Evolutionary conservation across 2,888 invertebrate genomes (phyloP).

Genomic region (Coleophora flavipennella): DNA sequence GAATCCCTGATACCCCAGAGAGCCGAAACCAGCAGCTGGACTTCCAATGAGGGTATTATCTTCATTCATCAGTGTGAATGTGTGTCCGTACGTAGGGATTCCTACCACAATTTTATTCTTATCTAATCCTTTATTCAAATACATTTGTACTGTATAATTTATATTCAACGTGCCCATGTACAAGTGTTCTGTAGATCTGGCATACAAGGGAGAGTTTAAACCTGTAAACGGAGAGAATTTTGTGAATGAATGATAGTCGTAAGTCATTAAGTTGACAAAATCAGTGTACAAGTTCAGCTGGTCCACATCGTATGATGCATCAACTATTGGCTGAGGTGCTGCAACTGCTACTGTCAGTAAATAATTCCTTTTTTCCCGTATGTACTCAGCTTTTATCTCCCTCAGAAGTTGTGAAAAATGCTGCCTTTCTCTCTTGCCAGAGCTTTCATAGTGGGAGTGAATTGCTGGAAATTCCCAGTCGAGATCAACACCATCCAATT

Average conservation of each 20-base stretch:
- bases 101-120: constrained; percentile 85
- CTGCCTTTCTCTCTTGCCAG: constrained; percentile 69
- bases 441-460: constrained; percentile 16
- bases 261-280: constrained; percentile 92
- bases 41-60: constrained; percentile 78
- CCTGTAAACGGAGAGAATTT: constrained; percentile 86
- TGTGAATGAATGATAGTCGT: constrained; percentile 89
- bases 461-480: constrained; percentile 92
- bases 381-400: constrained; percentile 80
- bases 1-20: constrained; percentile 79
- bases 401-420: constrained; percentile 82
- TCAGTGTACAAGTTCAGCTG: constrained; percentile 87
- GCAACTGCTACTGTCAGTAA: constrained; percentile 85
- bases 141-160: constrained; percentile 86
- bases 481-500: constrained; percentile 81
- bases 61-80: constrained; percentile 78
- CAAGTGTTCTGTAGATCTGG: constrained; percentile 71
- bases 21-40: constrained; percentile 80
- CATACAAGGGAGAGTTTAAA: constrained; percentile 86
- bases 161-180: constrained; percentile 82
- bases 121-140: constrained; percentile 82
- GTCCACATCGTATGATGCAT: constrained; percentile 83
- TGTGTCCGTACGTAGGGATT: constrained; percentile 90
- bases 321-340: constrained; percentile 82
- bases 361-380: constrained; percentile 70